Conservation (phyloP, 2,888 invertebrate species). For the Cosmia pyralina region DNA sequence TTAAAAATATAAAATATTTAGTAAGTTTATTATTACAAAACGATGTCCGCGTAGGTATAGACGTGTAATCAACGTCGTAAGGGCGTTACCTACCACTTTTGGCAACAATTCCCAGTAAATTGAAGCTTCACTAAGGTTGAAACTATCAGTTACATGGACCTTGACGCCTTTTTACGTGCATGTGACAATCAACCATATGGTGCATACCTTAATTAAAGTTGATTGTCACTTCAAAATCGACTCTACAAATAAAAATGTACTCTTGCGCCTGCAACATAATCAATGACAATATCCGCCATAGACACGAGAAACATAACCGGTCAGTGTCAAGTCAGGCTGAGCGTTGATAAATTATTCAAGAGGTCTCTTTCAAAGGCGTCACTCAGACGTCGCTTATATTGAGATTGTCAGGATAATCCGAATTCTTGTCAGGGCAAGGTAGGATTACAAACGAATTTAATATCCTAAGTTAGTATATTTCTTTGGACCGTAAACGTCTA, state of each 20-base stretch:
- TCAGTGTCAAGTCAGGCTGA: slow-evolving; percentile 20
- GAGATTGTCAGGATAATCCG: slow-evolving; percentile 48
- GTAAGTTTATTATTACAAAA: background rate
- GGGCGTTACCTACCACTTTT: background rate
- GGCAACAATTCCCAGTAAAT: background rate
- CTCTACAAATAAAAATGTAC: background rate
- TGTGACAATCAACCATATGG: too few species aligned
- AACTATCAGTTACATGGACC: too few species aligned
- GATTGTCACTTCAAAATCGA: too few species aligned
- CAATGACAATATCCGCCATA: slow-evolving; percentile 19
- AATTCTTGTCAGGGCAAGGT: slow-evolving; percentile 38
- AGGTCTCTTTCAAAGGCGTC: slow-evolving; percentile 42
- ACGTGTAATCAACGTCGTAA: background rate
- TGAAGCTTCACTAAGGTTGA: background rate
- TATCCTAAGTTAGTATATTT: slow-evolving; percentile 34
- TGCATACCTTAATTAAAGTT: too few species aligned
- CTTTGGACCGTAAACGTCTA: slow-evolving; percentile 26
- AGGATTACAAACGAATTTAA: slow-evolving; percentile 43
- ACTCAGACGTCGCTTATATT: slow-evolving; percentile 50
- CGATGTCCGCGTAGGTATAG: background rate
- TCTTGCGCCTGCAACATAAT: background rate
- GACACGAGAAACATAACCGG: slow-evolving; percentile 30
- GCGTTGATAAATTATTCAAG: slow-evolving; percentile 50
- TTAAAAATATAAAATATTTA: too few species aligned
- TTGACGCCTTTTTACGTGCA: too few species aligned